Conservation (phyloP, 2,797 vertebrate genomes). For the Oreochromis mossambicus region DNA sequence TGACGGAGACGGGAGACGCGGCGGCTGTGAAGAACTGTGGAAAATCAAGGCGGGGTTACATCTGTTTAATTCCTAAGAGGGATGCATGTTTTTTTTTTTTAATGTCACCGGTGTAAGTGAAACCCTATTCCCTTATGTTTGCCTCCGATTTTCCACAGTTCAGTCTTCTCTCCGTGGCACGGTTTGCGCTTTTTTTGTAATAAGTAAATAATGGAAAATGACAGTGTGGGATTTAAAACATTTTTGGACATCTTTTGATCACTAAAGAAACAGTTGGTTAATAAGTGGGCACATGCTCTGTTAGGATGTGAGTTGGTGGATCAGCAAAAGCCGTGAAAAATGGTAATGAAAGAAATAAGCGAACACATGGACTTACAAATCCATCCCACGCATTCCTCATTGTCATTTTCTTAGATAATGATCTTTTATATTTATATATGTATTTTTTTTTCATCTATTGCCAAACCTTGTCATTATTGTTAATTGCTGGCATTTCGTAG, state of each 20-base stretch:
- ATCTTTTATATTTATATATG: background rate
- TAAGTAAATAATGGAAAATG: background rate
- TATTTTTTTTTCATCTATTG: background rate
- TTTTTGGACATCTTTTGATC: background rate
- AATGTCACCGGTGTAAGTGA: background rate
- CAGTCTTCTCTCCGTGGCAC: background rate
- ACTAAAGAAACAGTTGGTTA: background rate
- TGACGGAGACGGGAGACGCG: constrained; percentile 44
- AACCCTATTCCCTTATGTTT: background rate
- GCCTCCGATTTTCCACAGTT: background rate
- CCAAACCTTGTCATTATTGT: background rate
- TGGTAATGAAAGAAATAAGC: background rate
- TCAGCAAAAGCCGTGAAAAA: background rate
- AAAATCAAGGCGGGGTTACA: constrained; percentile 70
- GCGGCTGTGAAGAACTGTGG: constrained; percentile 40
- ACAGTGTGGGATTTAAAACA: background rate
- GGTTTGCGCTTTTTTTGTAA: background rate
- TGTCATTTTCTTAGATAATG: background rate
- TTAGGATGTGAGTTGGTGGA: background rate
- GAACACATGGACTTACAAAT: background rate
- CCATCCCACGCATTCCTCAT: background rate
- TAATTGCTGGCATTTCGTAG: background rate
- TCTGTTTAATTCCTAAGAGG: constrained; percentile 27
- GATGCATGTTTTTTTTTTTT: background rate
- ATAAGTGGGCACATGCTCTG: background rate